A percentile compares a stretch with the other conserved stretches of the same genome.
Evolutionary conservation across 2,113 vertebrate species (phyloP).

Genomic region (Okapia johnstoni): DNA sequence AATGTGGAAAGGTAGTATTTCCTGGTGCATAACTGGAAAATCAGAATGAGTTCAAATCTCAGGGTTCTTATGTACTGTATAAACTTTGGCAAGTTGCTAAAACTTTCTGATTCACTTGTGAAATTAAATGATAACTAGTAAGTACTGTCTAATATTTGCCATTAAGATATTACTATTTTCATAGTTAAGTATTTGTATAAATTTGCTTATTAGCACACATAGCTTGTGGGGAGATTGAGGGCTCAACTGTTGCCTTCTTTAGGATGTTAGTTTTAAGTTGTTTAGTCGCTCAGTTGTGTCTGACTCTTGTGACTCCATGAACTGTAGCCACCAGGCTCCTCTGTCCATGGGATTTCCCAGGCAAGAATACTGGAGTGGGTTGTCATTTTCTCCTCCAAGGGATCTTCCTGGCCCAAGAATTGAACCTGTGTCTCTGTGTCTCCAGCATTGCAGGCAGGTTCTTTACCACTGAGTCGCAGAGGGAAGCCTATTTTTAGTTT

Average conservation of each 20-base stretch:
- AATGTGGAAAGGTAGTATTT: not conserved
- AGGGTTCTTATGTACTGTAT: fast-evolving
- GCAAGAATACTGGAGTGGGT: no score
- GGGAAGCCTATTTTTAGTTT: no score
- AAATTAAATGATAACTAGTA: not conserved
- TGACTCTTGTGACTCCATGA: no score
- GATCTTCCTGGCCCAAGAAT: no score
- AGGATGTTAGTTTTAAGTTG: not conserved
- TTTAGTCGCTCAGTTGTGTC: no score
- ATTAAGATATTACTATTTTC: not conserved
- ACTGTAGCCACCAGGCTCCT: no score
- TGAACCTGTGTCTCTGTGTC: no score
- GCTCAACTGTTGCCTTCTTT: not conserved
- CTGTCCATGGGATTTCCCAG: no score
- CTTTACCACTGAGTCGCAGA: no score
- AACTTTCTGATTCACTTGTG: not conserved
- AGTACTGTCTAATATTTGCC: not conserved
- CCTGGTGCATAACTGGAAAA: not conserved
- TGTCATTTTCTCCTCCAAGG: no score
- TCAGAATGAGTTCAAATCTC: not conserved
- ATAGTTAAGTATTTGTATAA: not conserved
- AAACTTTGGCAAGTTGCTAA: not conserved
- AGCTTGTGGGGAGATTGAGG: not conserved
- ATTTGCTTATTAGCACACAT: not conserved
- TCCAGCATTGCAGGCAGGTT: no score